Evolutionary conservation across 1,140 invertebrate genomes (phyloP).

Genomic region (Armadillidium nasatum): DNA sequence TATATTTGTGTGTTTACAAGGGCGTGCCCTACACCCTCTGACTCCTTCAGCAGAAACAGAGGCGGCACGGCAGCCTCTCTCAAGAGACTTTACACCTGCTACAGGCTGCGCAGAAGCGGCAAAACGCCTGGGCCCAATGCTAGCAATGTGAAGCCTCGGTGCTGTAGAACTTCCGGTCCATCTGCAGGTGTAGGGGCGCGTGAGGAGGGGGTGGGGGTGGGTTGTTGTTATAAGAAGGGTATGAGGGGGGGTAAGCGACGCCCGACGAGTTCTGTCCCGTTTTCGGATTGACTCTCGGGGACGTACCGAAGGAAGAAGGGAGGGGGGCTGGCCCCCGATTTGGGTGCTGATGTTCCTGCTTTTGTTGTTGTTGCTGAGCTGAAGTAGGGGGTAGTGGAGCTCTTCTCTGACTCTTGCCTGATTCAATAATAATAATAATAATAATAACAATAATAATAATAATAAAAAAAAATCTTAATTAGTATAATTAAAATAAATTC

Average conservation of each 20-base stretch:
- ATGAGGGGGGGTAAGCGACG: not conserved
- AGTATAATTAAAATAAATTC: no score
- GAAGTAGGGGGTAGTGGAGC: slow-evolving; percentile 22
- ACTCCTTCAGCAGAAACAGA: not conserved
- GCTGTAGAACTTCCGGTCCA: slow-evolving; percentile 37
- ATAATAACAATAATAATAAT: no score
- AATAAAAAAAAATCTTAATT: no score
- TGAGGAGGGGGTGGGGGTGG: slow-evolving; percentile 41
- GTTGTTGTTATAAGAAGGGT: slow-evolving; percentile 24
- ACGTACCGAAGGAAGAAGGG: slow-evolving; percentile 21
- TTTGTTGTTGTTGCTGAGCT: not conserved
- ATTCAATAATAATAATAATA: not conserved
- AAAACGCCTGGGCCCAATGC: slow-evolving; percentile 10
- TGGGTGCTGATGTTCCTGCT: slow-evolving; percentile 27
- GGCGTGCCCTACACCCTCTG: not conserved
- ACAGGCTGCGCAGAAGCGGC: not conserved
- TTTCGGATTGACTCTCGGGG: not conserved
- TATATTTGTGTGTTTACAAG: not conserved
- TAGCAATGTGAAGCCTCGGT: slow-evolving; percentile 43
- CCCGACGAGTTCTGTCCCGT: no score
- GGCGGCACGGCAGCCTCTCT: not conserved
- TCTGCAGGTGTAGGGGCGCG: slow-evolving; percentile 40
- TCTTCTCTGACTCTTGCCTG: slow-evolving; percentile 19
- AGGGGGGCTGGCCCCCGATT: slow-evolving; percentile 31
- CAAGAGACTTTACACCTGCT: not conserved